These are phyloP conservation scores for Ceyx melanurus DNA, from an alignment of 2,113 vertebrate genomes.

Conservation along the genomic window DNA sequence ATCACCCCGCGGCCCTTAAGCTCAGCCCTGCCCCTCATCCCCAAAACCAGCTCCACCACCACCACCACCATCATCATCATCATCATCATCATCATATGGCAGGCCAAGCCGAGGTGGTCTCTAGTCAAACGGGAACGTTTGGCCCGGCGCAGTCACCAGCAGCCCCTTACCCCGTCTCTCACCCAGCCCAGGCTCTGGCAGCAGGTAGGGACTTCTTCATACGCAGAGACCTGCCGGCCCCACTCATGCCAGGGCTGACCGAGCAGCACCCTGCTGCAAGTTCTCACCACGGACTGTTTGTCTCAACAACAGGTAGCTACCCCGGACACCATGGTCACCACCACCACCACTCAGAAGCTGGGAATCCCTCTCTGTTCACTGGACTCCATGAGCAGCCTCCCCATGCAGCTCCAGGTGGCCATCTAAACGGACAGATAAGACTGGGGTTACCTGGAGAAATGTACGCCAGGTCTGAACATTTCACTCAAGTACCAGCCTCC, in stretches of 20 bases:
- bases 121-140: conserved; percentile 86
- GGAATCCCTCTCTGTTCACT: conserved; percentile 89
- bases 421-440: conserved; percentile 96
- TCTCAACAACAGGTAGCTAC: conserved; percentile 99
- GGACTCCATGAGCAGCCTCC: conserved; percentile 92
- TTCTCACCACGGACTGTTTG: conserved; percentile 97
- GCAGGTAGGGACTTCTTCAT: conserved; percentile 91
- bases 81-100: conserved; percentile 84
- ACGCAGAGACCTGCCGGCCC: conserved; percentile 86
- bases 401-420: conserved; percentile 90
- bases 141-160: conserved; percentile 82
- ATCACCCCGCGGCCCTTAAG: conserved; percentile 87
- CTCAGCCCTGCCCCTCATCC: conserved; percentile 95
- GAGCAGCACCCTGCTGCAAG: conserved; percentile 81
- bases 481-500: conserved; percentile 89
- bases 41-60: conserved; percentile 84
- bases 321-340: conserved; percentile 95
- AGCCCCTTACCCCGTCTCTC: conserved; percentile 81
- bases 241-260: conserved; percentile 85
- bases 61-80: conserved; percentile 77
- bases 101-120: conserved; percentile 88
- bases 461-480: conserved; percentile 94
- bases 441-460: conserved; percentile 98
- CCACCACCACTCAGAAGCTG: conserved; percentile 84
- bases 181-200: conserved; percentile 82